Conservation (phyloP, 2,113 vertebrate species). For the Microtus pennsylvanicus region DNA sequence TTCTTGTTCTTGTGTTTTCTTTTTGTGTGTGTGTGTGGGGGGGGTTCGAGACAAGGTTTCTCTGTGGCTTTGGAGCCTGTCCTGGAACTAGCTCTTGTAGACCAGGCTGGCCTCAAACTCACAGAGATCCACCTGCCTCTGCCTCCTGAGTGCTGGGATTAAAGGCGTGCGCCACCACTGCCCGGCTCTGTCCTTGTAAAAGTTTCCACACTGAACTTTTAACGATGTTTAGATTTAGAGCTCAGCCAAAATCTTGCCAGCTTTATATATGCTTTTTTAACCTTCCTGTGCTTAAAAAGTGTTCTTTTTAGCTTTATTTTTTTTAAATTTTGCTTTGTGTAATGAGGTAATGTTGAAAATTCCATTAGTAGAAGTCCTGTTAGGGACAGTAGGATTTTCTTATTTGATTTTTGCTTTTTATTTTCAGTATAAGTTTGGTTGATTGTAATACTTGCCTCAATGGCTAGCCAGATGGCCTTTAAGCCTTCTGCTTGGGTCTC, state of each 20-base stretch:
- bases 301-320: background rate
- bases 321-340: background rate
- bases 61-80: too few species aligned
- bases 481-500: slow-evolving; percentile 9
- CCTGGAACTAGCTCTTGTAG: too few species aligned
- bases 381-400: background rate
- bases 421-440: slow-evolving; percentile 11
- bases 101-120: too few species aligned
- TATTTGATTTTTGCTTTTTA: slow-evolving; percentile 56
- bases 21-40: too few species aligned
- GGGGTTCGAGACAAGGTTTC: too few species aligned
- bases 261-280: background rate
- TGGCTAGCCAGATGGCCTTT: background rate
- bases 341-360: slow-evolving; percentile 46
- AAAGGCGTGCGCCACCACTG: too few species aligned
- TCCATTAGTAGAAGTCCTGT: slow-evolving; percentile 5
- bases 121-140: too few species aligned
- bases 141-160: too few species aligned
- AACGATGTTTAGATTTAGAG: background rate
- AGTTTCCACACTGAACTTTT: slow-evolving; percentile 40
- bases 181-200: too few species aligned
- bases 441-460: background rate
- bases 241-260: slow-evolving; percentile 51
- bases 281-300: background rate
- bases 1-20: slow-evolving; percentile 5